These are phyloP conservation scores for Polyploca ridens DNA, from an alignment of 2,888 invertebrate genomes.

Conservation along the genomic window DNA sequence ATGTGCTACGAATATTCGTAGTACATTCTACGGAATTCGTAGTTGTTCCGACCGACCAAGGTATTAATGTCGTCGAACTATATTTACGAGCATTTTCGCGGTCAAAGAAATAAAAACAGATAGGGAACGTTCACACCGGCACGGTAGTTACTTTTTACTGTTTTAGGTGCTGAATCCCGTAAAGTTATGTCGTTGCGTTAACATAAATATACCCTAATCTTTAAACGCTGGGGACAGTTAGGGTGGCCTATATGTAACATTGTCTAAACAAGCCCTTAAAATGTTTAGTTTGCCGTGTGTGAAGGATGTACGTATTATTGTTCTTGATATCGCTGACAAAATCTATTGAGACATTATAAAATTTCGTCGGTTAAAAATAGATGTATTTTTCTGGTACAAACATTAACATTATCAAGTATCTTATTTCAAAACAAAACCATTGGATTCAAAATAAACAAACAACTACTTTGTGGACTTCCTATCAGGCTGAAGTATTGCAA, in stretches of 20 bases:
- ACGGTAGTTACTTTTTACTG: constrained; percentile 12
- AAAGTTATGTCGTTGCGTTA: background rate
- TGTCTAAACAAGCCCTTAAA: no score
- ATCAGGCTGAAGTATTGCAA: background rate
- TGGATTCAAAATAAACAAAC: no score
- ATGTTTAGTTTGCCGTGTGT: no score
- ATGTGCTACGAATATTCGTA: background rate
- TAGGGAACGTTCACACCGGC: constrained; percentile 2
- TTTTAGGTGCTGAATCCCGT: constrained; percentile 3
- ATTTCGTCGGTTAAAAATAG: no score
- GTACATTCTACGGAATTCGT: background rate
- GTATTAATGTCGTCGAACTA: constrained; percentile 1
- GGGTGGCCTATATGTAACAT: background rate
- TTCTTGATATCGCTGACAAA: no score
- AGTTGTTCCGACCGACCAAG: background rate
- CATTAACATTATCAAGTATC: no score
- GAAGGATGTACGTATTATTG: no score
- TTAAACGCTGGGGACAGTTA: constrained; percentile 11
- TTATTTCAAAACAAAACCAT: no score
- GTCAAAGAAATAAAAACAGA: constrained; percentile 4
- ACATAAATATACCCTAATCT: constrained; percentile 44
- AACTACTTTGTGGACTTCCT: no score
- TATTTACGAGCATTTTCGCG: constrained; percentile 1
- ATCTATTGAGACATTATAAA: no score
- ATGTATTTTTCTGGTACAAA: no score